Evolutionary conservation across 2,113 vertebrate species (phyloP).

Genomic region (Edolisoma coerulescens): DNA sequence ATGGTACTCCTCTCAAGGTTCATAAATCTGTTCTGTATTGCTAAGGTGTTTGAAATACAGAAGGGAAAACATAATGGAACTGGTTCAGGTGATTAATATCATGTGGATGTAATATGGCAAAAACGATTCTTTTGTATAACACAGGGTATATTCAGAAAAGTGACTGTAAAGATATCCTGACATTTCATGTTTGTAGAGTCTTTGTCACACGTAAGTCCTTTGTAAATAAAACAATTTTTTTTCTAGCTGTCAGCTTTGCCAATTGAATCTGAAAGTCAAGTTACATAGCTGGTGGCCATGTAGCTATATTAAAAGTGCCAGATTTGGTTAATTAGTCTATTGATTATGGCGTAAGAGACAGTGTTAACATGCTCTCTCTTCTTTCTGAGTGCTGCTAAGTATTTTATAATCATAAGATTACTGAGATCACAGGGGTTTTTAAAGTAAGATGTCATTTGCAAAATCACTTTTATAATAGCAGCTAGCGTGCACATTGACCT

Average conservation of each 20-base stretch:
- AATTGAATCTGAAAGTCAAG: neutral
- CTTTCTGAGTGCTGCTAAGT: neutral
- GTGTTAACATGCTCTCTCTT: neutral
- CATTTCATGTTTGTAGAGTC: neutral
- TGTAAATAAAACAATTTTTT: conserved; percentile 16
- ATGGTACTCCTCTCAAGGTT: neutral
- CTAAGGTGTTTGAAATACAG: neutral
- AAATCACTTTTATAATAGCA: neutral
- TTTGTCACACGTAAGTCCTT: neutral
- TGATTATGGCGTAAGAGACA: neutral
- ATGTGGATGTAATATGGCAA: neutral
- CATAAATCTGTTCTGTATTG: neutral
- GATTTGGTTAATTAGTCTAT: conserved; percentile 9
- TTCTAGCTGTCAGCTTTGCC: neutral
- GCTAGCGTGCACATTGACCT: neutral
- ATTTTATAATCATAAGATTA: neutral
- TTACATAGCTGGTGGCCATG: neutral
- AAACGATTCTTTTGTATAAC: conserved; percentile 5
- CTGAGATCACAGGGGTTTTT: neutral
- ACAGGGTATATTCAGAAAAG: conserved; percentile 5
- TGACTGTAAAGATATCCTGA: neutral
- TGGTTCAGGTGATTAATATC: conserved; percentile 4
- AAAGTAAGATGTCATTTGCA: neutral
- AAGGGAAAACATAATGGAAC: conserved; percentile 1
- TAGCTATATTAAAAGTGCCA: neutral